These are phyloP conservation scores for Periophthalmus magnuspinnatus DNA, from an alignment of 2,797 vertebrate genomes.

Conservation along the genomic window DNA sequence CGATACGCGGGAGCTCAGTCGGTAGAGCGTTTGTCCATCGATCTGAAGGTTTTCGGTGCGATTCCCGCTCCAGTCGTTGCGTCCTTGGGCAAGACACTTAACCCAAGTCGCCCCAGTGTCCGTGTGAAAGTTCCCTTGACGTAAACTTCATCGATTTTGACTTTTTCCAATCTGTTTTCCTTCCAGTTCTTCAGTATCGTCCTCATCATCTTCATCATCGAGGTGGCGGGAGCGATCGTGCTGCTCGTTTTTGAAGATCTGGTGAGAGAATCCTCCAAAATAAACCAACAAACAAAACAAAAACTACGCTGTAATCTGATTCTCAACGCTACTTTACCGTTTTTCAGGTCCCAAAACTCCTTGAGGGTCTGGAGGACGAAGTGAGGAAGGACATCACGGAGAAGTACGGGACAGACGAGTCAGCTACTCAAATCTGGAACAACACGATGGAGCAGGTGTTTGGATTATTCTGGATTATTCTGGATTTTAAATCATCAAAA, in stretches of 20 bases:
- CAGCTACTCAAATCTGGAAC: slow-evolving; percentile 67
- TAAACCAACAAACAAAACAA: neutral
- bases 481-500: neutral
- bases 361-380: slow-evolving; percentile 33
- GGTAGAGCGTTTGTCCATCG: too few species aligned
- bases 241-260: slow-evolving; percentile 72
- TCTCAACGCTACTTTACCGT: neutral
- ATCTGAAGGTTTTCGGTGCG: too few species aligned
- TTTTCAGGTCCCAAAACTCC: slow-evolving; percentile 60
- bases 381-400: slow-evolving; percentile 33
- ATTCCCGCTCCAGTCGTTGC: too few species aligned
- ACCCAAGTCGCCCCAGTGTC: too few species aligned
- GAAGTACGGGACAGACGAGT: slow-evolving; percentile 11
- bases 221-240: slow-evolving; percentile 76
- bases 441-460: slow-evolving; percentile 73
- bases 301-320: neutral
- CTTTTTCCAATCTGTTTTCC: neutral
- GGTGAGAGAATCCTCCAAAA: slow-evolving; percentile 62
- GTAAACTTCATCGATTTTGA: too few species aligned
- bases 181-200: slow-evolving; percentile 81
- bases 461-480: neutral
- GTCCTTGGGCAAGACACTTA: too few species aligned
- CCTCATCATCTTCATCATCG: slow-evolving; percentile 77
- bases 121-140: too few species aligned
- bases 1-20: too few species aligned